These are phyloP conservation scores for Cosmorhoe ocellata DNA, from an alignment of 2,888 invertebrate species.

Conservation along the genomic window DNA sequence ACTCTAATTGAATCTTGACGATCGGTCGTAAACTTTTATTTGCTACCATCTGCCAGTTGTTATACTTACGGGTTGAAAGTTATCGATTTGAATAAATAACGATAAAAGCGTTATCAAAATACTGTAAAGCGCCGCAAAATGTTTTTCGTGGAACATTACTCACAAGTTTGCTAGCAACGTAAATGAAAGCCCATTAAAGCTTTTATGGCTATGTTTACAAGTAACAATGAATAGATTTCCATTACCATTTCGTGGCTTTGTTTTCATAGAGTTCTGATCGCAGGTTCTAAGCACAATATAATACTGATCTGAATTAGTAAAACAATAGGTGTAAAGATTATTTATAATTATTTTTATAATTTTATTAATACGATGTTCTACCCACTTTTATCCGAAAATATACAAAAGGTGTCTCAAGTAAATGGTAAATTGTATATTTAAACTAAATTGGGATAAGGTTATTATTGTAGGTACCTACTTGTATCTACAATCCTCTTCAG, in stretches of 20 bases:
- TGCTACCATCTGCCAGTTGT: slow-evolving; percentile 6
- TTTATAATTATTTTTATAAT: too few relatives aligned
- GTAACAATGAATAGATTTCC: slow-evolving; percentile 23
- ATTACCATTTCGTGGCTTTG: slow-evolving; percentile 6
- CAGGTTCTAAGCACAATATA: slow-evolving; percentile 1
- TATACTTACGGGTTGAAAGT: slow-evolving; percentile 2
- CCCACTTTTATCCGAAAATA: too few relatives aligned
- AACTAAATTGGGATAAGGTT: too few relatives aligned
- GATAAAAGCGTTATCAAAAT: slow-evolving; percentile 19
- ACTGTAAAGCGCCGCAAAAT: slow-evolving; percentile 8
- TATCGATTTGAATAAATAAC: slow-evolving; percentile 21
- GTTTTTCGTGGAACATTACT: slow-evolving; percentile 8
- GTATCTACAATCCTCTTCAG: background rate
- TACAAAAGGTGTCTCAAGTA: too few relatives aligned
- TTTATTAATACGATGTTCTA: too few relatives aligned
- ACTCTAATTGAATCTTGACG: slow-evolving; percentile 33
- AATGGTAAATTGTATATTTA: too few relatives aligned
- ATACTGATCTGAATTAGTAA: background rate
- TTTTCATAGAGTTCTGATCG: slow-evolving; percentile 1
- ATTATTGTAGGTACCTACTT: too few relatives aligned
- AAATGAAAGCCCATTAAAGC: slow-evolving; percentile 17
- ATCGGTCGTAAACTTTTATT: slow-evolving; percentile 25
- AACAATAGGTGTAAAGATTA: too few relatives aligned
- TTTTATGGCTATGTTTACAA: slow-evolving; percentile 31
- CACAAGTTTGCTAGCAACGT: slow-evolving; percentile 12